A percentile compares a stretch with the other conserved stretches of the same genome.
These are phyloP conservation scores for Bagarius yarrelli DNA, from an alignment of 2,113 vertebrate species.

Conservation along the genomic window DNA sequence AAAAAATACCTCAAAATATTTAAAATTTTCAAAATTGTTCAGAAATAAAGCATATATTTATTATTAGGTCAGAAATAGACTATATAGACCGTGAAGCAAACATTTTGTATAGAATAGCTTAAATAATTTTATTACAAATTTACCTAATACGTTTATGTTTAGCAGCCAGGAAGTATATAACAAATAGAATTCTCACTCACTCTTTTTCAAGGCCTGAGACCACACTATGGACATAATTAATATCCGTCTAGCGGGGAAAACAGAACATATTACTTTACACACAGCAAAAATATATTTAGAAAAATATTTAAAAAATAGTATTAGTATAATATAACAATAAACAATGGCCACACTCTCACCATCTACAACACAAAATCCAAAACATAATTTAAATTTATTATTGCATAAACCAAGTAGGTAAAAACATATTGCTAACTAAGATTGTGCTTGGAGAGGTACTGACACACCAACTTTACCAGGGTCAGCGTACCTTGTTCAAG, in stretches of 20 bases:
- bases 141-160: too few species aligned
- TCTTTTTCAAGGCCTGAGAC: conserved; percentile 89
- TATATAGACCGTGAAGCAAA: not conserved
- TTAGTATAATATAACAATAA: not conserved
- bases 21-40: not conserved
- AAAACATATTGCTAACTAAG: not conserved
- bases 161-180: not conserved
- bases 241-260: conserved; percentile 79
- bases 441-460: not conserved
- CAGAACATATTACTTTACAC: not conserved
- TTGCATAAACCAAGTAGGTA: not conserved
- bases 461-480: too few species aligned
- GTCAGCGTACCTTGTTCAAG: too few species aligned
- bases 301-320: not conserved
- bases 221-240: conserved; percentile 87
- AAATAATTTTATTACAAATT: not conserved
- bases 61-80: too few species aligned
- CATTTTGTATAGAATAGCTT: not conserved
- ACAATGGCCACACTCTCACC: not conserved
- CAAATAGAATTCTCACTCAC: conserved; percentile 73
- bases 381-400: not conserved
- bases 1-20: not conserved
- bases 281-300: not conserved
- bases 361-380: not conserved
- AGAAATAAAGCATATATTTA: not conserved